phyloP scores from a whole-genome alignment of 2,113 vertebrate species.

The Spizaetus ornatus region DNA sequence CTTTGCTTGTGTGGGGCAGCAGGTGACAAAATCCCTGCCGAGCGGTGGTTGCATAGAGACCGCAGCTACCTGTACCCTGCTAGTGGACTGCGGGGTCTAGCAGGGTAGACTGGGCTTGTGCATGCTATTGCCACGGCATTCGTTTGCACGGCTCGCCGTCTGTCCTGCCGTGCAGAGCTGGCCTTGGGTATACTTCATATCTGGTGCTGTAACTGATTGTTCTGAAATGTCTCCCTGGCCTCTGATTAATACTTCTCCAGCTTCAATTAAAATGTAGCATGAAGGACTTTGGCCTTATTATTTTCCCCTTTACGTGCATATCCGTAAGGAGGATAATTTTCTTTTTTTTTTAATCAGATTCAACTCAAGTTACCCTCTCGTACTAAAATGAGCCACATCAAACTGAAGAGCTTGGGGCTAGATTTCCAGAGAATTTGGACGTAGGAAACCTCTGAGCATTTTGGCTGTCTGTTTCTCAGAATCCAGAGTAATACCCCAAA shows the following conservation, averaged over 20 bases:
- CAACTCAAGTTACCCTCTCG: slow-evolving; percentile 24
- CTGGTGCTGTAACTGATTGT: background rate
- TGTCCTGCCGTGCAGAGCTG: background rate
- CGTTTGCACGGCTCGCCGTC: accelerated
- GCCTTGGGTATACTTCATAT: background rate
- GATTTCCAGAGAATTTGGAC: background rate
- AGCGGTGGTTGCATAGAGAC: accelerated
- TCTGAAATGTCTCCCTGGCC: background rate
- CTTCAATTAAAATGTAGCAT: slow-evolving; percentile 43
- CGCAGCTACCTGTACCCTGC: accelerated
- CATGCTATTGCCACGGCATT: accelerated
- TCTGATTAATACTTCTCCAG: slow-evolving; percentile 34
- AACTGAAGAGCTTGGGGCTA: background rate
- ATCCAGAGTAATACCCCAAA: background rate
- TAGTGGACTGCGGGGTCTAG: background rate
- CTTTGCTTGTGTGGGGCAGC: background rate
- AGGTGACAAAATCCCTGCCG: background rate
- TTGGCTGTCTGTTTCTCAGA: background rate
- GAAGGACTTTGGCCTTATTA: slow-evolving; percentile 46
- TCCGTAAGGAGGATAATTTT: slow-evolving; percentile 24
- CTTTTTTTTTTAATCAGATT: slow-evolving; percentile 15
- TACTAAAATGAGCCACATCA: slow-evolving; percentile 21
- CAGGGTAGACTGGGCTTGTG: background rate
- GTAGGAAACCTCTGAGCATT: background rate
- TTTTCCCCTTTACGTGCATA: background rate